A percentile compares a stretch with the other conserved stretches of the same genome.
phyloP scores from a whole-genome alignment of 2,113 vertebrate species.

The Oreochromis aureus region DNA sequence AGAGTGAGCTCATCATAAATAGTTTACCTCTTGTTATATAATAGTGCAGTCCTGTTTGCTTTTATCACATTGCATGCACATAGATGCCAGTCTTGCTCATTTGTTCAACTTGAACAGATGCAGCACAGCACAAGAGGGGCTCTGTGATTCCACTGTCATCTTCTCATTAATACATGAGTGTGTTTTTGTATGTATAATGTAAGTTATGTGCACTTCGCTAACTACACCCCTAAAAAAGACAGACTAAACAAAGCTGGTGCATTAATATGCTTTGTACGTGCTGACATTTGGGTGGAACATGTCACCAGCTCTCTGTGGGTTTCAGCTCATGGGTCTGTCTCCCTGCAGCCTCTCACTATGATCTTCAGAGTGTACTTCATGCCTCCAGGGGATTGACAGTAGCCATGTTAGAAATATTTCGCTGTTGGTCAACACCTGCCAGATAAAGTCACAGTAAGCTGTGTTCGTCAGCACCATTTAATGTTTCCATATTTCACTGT shows the following conservation, averaged over 20 bases:
- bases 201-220: not conserved
- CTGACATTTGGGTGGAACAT: not conserved
- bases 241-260: constrained; percentile 9
- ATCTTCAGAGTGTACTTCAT: not conserved
- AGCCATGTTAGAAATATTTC: not conserved
- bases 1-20: constrained; percentile 2
- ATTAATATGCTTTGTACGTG: not conserved
- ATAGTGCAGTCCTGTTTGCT: not conserved
- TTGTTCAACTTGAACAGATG: not conserved
- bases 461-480: not conserved
- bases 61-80: not conserved
- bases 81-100: not conserved
- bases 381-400: not conserved
- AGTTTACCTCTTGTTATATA: constrained; percentile 21
- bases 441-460: not conserved
- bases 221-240: not conserved
- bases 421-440: not conserved
- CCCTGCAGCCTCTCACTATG: not conserved
- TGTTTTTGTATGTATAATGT: constrained; percentile 6
- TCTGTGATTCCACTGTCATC: not conserved
- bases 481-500: not conserved
- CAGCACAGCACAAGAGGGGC: not conserved
- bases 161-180: constrained; percentile 12
- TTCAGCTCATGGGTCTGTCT: not conserved
- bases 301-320: not conserved